Evolutionary conservation across 53 echinoderm and acorn worm genomes (phyloP).

Genomic region (Arbacia lixula): DNA sequence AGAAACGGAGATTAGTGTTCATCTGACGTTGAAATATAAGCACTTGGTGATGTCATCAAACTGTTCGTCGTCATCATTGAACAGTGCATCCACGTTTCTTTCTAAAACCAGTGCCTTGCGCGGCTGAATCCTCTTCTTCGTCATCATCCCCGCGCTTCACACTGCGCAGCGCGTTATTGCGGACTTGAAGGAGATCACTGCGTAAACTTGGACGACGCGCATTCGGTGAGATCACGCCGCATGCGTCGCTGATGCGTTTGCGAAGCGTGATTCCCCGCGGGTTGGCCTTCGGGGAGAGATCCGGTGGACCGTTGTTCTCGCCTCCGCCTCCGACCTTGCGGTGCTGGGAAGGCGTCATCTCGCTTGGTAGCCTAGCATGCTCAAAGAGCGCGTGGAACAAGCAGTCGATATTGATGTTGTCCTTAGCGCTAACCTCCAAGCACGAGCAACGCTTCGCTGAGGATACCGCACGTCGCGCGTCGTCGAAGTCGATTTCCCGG

Average conservation of each 20-base stretch:
- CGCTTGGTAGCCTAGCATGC: slow-evolving; percentile 86
- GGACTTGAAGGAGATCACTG: slow-evolving; percentile 88
- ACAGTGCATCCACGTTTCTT: slow-evolving; percentile 72
- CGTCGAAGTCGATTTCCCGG: slow-evolving; percentile 82
- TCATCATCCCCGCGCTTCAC: slow-evolving; percentile 72
- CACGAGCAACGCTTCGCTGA: slow-evolving; percentile 84
- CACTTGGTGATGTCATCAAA: slow-evolving; percentile 10
- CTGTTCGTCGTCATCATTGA: slow-evolving; percentile 55
- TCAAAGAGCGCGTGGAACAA: slow-evolving; percentile 88
- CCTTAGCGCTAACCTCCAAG: slow-evolving; percentile 88
- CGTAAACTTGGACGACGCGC: slow-evolving; percentile 90
- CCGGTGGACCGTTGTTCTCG: slow-evolving; percentile 48
- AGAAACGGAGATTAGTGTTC: neutral
- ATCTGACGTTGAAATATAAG: slow-evolving; percentile 5
- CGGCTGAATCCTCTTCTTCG: slow-evolving; percentile 80
- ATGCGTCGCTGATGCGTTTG: slow-evolving; percentile 89
- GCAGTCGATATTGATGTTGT: slow-evolving; percentile 82
- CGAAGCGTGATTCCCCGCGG: slow-evolving; percentile 74
- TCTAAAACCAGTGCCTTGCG: slow-evolving; percentile 67
- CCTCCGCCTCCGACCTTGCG: slow-evolving; percentile 66
- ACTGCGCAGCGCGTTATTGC: slow-evolving; percentile 79
- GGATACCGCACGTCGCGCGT: slow-evolving; percentile 72
- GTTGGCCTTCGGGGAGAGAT: slow-evolving; percentile 70
- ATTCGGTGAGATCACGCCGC: slow-evolving; percentile 86
- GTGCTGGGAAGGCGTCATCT: slow-evolving; percentile 92